Conservation (phyloP, 2,888 invertebrate species). For the Spisula subtruncata region DNA sequence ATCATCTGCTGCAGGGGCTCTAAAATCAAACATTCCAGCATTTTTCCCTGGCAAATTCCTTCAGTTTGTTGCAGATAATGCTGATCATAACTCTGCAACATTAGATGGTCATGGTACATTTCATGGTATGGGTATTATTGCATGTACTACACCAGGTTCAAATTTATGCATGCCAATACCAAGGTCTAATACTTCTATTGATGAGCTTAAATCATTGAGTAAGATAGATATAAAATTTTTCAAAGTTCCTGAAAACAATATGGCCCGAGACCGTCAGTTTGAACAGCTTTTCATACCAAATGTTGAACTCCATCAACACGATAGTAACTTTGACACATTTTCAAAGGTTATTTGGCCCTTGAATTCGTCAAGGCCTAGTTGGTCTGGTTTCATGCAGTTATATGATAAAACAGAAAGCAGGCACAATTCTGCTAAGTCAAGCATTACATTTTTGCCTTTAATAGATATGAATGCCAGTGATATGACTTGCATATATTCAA, state of each 20-base stretch:
- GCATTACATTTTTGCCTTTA: conserved; percentile 68
- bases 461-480: conserved; percentile 74
- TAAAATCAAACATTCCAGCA: conserved; percentile 44
- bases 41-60: conserved; percentile 58
- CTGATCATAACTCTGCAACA: conserved; percentile 76
- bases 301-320: neutral
- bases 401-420: neutral
- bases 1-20: conserved; percentile 56
- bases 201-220: conserved; percentile 36
- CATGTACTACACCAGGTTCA: conserved; percentile 52
- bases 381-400: conserved; percentile 67
- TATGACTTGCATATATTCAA: conserved; percentile 68
- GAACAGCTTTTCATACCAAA: neutral
- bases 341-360: conserved; percentile 50
- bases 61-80: conserved; percentile 80
- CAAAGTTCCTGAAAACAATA: neutral
- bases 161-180: conserved; percentile 35
- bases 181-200: neutral
- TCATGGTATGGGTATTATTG: conserved; percentile 70
- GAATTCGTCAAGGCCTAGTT: conserved; percentile 37
- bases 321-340: conserved; percentile 45
- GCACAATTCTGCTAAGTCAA: conserved; percentile 15
- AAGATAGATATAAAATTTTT: conserved; percentile 48
- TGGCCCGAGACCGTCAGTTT: neutral
- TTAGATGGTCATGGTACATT: conserved; percentile 74